phyloP scores from a whole-genome alignment of 2,113 vertebrate genomes.

The Myiozetetes cayanensis region DNA sequence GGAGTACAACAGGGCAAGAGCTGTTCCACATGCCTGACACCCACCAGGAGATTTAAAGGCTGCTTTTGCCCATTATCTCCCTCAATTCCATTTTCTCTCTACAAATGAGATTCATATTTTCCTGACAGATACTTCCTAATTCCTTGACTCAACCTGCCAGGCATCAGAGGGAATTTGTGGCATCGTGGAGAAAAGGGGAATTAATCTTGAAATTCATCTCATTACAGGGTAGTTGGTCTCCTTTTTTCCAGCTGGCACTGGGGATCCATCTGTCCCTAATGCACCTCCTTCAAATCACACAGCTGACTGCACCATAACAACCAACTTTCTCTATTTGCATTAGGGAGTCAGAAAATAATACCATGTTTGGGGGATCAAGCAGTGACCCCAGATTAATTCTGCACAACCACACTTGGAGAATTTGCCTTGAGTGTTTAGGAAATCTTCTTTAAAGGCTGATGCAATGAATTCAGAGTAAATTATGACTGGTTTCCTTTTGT shows the following conservation, averaged over 20 bases:
- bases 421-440: not conserved
- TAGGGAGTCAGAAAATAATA: not conserved
- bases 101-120: not conserved
- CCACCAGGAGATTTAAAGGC: not conserved
- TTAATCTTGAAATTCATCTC: not conserved
- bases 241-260: not conserved
- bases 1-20: not conserved
- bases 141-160: not conserved
- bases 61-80: not conserved
- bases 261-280: not conserved
- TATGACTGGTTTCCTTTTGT: not conserved
- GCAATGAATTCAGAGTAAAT: not conserved
- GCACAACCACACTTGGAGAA: not conserved
- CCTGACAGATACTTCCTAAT: not conserved
- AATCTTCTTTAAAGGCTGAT: not conserved
- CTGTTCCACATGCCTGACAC: not conserved
- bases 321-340: not conserved
- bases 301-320: accelerated
- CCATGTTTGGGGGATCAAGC: not conserved
- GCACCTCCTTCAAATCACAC: not conserved
- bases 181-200: not conserved
- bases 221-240: not conserved
- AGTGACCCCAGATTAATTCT: not conserved
- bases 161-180: not conserved
- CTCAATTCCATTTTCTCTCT: not conserved